A percentile compares a stretch with the other conserved stretches of the same genome.
These are phyloP conservation scores for Taeniopygia guttata DNA, from an alignment of 2,797 vertebrate species.

Conservation along the genomic window DNA sequence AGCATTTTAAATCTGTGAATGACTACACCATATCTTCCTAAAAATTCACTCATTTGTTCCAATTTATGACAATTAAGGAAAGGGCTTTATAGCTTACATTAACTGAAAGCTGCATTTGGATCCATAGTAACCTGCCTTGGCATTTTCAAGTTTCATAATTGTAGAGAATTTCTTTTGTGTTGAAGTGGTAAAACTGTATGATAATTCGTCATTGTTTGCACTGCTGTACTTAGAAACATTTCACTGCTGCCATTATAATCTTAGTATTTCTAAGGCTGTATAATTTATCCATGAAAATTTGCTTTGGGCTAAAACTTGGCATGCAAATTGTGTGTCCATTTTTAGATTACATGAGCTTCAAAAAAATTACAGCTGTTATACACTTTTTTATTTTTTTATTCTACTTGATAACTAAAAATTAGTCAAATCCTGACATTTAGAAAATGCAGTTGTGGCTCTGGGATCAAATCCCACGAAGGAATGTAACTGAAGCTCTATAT, in stretches of 20 bases:
- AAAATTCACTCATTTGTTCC: conserved; percentile 26
- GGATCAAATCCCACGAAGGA: not conserved
- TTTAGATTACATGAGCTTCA: not conserved
- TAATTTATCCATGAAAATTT: conserved; percentile 17
- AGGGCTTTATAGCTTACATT: conserved; percentile 23
- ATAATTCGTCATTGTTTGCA: conserved; percentile 45
- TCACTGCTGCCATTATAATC: not conserved
- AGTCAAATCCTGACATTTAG: not conserved
- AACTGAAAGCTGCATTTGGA: conserved; percentile 45
- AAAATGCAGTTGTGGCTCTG: not conserved
- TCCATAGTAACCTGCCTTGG: conserved; percentile 30
- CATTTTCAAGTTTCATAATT: conserved; percentile 58
- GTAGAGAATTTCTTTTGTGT: conserved; percentile 20
- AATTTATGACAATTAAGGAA: conserved; percentile 62
- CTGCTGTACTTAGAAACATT: conserved; percentile 30
- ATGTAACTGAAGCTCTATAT: not conserved
- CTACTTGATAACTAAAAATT: not conserved
- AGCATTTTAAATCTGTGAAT: conserved; percentile 21
- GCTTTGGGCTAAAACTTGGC: not conserved
- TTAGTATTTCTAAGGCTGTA: not conserved
- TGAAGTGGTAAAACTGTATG: conserved; percentile 29
- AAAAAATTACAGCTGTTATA: not conserved
- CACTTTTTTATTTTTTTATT: not conserved
- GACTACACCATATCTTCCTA: not conserved
- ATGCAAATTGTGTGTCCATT: not conserved